Conservation (phyloP, 2,888 invertebrate genomes). For the Heliconius charithonia region DNA sequence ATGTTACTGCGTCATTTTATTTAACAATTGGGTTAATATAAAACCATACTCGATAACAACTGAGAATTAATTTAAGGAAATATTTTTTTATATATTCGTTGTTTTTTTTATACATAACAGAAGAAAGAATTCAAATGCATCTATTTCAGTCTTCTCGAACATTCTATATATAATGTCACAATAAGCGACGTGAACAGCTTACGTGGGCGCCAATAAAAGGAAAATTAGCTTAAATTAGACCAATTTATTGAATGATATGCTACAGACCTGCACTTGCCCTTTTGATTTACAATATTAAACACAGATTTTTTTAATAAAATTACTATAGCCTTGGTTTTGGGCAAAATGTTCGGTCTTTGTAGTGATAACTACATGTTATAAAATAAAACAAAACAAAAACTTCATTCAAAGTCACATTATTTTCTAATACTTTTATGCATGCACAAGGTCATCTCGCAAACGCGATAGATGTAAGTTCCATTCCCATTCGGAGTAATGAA, state of each 20-base stretch:
- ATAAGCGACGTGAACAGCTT: constrained; percentile 25
- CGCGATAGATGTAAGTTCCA: too few species aligned
- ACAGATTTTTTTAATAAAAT: background rate
- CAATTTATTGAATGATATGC: constrained; percentile 55
- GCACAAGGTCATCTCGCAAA: too few species aligned
- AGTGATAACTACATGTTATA: too few species aligned
- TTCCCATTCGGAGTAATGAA: too few species aligned
- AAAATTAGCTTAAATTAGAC: constrained; percentile 66
- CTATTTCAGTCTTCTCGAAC: constrained; percentile 27
- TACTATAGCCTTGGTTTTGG: background rate
- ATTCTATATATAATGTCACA: constrained; percentile 40
- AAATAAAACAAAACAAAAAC: too few species aligned
- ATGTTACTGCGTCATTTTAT: too few species aligned
- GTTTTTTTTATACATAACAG: background rate
- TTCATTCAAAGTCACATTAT: too few species aligned
- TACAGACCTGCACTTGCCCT: constrained; percentile 17
- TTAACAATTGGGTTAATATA: too few species aligned
- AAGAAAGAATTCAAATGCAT: background rate
- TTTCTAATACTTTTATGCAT: too few species aligned
- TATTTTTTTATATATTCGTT: too few species aligned
- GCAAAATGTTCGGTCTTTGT: background rate
- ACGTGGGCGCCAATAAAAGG: constrained; percentile 64
- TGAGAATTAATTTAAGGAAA: background rate
- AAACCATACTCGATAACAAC: too few species aligned
- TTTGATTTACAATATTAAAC: background rate